Conservation (phyloP, 2,797 vertebrate genomes). For the Danio kyathit region DNA sequence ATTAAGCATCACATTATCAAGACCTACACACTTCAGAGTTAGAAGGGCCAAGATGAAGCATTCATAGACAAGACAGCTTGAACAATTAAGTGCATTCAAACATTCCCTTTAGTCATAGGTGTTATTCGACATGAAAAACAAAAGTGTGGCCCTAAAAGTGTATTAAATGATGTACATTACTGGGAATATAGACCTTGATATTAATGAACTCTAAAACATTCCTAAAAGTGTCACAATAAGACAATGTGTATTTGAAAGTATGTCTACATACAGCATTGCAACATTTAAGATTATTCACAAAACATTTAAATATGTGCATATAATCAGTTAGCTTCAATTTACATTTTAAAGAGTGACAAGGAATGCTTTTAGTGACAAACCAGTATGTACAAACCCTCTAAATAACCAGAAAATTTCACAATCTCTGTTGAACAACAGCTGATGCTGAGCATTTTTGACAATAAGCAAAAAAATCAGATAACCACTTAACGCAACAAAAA, state of each 20-base stretch:
- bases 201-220: constrained; percentile 34
- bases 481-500: neutral
- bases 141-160: constrained; percentile 38
- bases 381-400: neutral
- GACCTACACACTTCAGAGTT: constrained; percentile 45
- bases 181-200: constrained; percentile 37
- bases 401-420: neutral
- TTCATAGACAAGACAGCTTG: constrained; percentile 34
- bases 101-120: constrained; percentile 28
- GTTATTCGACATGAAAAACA: constrained; percentile 18
- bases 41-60: constrained; percentile 24
- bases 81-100: constrained; percentile 36
- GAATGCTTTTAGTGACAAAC: neutral
- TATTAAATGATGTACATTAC: constrained; percentile 52
- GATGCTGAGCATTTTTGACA: neutral
- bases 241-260: constrained; percentile 24
- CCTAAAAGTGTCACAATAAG: constrained; percentile 36
- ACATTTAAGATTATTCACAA: constrained; percentile 15
- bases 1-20: constrained; percentile 55
- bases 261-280: constrained; percentile 8
- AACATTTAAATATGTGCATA: neutral
- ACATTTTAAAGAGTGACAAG: neutral
- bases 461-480: neutral
- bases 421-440: neutral
- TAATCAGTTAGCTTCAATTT: neutral